These are phyloP conservation scores for Battus philenor DNA, from an alignment of 1,140 invertebrate genomes.

Conservation along the genomic window DNA sequence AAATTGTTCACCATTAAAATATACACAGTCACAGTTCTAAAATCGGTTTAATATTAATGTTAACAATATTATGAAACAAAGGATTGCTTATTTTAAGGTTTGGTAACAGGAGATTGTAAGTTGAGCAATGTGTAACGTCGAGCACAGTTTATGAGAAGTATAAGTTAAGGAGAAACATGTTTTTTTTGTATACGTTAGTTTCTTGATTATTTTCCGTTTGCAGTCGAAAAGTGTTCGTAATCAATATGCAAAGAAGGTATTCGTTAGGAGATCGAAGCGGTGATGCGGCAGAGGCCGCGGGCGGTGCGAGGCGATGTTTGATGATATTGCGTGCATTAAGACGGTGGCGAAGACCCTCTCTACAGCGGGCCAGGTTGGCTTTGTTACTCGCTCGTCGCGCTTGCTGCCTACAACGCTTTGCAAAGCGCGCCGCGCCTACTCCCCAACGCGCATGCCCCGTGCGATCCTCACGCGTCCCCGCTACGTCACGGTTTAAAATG, in stretches of 20 bases:
- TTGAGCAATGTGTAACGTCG: too few species aligned
- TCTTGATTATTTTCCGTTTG: not conserved
- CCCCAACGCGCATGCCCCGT: conserved; percentile 50
- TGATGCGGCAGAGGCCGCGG: conserved; percentile 39
- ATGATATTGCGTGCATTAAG: conserved; percentile 60
- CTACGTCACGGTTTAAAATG: conserved; percentile 54
- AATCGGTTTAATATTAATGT: too few species aligned
- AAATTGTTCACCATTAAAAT: too few species aligned
- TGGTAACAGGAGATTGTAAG: too few species aligned
- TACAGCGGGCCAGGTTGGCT: conserved; percentile 40
- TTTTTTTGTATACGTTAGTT: not conserved
- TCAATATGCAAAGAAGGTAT: conserved; percentile 48
- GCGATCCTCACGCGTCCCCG: conserved; percentile 38
- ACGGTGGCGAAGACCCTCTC: conserved; percentile 38
- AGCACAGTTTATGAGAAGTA: too few species aligned
- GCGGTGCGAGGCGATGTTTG: conserved; percentile 58
- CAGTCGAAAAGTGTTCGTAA: conserved; percentile 2
- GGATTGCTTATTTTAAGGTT: too few species aligned
- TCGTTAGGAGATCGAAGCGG: conserved; percentile 27
- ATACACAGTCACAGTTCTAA: too few species aligned
- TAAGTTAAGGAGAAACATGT: not conserved
- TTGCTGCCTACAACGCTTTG: conserved; percentile 34
- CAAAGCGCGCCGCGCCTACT: conserved; percentile 53
- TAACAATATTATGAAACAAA: too few species aligned
- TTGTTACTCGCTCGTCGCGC: conserved; percentile 45